Evolutionary conservation across 2,888 invertebrate species (phyloP).

Genomic region (Lithophane semibrunnea): DNA sequence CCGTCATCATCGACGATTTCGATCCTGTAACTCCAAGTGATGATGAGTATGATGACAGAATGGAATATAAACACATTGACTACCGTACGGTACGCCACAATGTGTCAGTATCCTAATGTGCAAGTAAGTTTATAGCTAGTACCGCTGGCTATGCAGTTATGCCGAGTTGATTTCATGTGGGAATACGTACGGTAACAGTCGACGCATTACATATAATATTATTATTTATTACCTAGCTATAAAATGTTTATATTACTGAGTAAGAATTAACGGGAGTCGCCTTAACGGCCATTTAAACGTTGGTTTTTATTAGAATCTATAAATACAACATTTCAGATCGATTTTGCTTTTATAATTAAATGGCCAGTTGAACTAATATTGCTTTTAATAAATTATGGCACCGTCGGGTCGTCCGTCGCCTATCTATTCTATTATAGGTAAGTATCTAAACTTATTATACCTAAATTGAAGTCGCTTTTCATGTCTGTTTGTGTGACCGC

Average conservation of each 20-base stretch:
- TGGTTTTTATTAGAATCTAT: constrained; percentile 14
- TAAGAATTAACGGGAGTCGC: constrained; percentile 18
- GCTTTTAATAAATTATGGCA: constrained; percentile 24
- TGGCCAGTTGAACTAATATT: constrained; percentile 27
- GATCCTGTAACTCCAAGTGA: constrained; percentile 19
- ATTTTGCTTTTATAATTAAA: not conserved
- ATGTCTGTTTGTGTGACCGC: not conserved
- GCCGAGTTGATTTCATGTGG: constrained; percentile 45
- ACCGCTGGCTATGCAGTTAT: constrained; percentile 62
- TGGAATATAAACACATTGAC: constrained; percentile 26
- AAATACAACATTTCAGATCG: constrained; percentile 10
- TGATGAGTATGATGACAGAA: constrained; percentile 32
- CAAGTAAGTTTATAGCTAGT: constrained; percentile 42
- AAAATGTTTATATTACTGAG: constrained; percentile 6
- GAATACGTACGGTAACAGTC: constrained; percentile 47
- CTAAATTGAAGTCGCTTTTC: not conserved
- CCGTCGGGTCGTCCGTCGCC: not conserved
- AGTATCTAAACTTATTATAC: too few relatives aligned
- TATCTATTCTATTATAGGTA: not conserved
- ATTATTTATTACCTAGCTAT: constrained; percentile 6
- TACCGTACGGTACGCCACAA: constrained; percentile 24
- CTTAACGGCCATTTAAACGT: constrained; percentile 1
- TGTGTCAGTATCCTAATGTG: constrained; percentile 48
- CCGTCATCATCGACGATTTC: not conserved
- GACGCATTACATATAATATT: constrained; percentile 26